A percentile compares a stretch with the other conserved stretches of the same genome.
Evolutionary conservation across 2,113 vertebrate species (phyloP).

Genomic region (Dendropsophus ebraccatus): DNA sequence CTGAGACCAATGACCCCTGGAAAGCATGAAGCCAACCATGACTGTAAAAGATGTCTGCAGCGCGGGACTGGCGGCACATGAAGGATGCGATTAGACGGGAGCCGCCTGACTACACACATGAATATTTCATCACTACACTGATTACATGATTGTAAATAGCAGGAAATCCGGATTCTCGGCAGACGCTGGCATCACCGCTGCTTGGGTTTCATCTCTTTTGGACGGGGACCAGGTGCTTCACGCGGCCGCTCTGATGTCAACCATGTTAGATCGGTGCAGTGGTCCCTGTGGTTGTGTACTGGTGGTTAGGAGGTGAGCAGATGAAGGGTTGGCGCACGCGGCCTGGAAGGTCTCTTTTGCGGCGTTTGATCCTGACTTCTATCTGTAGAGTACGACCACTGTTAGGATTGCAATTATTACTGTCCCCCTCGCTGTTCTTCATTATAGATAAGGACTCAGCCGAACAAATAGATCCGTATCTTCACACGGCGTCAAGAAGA

Average conservation of each 20-base stretch:
- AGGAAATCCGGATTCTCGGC: not conserved
- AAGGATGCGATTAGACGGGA: not conserved
- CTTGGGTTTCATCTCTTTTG: not conserved
- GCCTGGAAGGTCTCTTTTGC: constrained; percentile 2
- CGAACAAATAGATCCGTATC: constrained; percentile 41
- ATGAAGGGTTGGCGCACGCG: not conserved
- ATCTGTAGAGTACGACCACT: constrained; percentile 3
- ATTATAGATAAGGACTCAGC: constrained; percentile 39
- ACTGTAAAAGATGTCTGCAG: not conserved
- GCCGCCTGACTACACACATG: not conserved
- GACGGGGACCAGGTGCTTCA: not conserved
- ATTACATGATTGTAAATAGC: not conserved
- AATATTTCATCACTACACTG: not conserved
- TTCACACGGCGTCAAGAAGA: constrained; percentile 16
- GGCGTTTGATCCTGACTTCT: not conserved
- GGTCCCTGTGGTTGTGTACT: not conserved
- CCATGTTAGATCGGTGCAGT: not conserved
- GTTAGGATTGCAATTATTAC: constrained; percentile 12
- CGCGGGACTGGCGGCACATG: not conserved
- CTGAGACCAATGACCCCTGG: not conserved
- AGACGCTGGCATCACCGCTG: not conserved
- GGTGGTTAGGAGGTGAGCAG: not conserved
- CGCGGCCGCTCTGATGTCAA: not conserved
- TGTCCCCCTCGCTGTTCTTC: constrained; percentile 19
- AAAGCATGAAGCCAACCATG: not conserved